A percentile compares a stretch with the other conserved stretches of the same genome.
Conservation (phyloP, 2,113 vertebrate genomes). For the Leucoraja erinaceus region DNA sequence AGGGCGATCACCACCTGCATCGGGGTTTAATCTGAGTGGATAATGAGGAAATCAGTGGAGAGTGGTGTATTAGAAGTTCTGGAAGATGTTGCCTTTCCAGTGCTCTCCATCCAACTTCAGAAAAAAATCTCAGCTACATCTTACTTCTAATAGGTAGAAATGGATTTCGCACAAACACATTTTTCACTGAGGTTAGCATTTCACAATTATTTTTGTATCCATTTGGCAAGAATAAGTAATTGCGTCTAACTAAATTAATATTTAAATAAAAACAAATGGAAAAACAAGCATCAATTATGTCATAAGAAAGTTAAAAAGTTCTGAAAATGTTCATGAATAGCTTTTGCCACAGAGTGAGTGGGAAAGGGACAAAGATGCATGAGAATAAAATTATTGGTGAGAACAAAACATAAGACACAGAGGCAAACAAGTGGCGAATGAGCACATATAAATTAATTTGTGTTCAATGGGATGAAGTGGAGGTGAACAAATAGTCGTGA, state of each 20-base stretch:
- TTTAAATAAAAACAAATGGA: not conserved
- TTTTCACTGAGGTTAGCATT: not conserved
- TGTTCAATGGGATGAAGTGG: not conserved
- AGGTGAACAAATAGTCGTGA: too few species aligned
- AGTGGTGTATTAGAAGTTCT: too few species aligned
- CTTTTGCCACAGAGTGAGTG: too few species aligned
- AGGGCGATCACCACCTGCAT: too few species aligned
- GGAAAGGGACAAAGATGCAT: too few species aligned
- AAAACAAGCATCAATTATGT: not conserved
- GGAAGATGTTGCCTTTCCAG: too few species aligned
- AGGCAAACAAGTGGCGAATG: not conserved
- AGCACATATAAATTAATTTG: not conserved
- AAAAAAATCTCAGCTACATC: not conserved
- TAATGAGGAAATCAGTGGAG: too few species aligned
- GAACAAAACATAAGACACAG: not conserved
- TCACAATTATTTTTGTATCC: not conserved
- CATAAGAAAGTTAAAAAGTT: not conserved
- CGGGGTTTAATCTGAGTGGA: too few species aligned
- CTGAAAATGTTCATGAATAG: too few species aligned
- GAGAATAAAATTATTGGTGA: too few species aligned
- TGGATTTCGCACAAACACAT: not conserved
- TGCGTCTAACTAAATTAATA: not conserved
- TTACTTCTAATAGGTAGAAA: not conserved
- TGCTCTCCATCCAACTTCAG: not conserved
- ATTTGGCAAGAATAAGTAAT: not conserved